Percentiles rank a stretch among this genome's conserved stretches.
These are phyloP conservation scores for Rutpela maculata DNA, from an alignment of 2,888 invertebrate genomes.

Conservation along the genomic window DNA sequence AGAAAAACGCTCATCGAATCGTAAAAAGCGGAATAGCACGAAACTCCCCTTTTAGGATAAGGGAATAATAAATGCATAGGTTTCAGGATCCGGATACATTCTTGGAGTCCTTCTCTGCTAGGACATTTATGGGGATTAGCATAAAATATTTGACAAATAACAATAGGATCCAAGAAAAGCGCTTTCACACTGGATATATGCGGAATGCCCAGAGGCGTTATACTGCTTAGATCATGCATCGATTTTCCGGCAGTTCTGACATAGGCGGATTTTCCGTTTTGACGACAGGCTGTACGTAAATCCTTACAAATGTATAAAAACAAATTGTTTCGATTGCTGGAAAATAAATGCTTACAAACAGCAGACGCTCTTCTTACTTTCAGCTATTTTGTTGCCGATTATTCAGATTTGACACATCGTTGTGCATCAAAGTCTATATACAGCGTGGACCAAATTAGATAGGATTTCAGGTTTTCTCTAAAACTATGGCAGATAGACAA, in stretches of 20 bases:
- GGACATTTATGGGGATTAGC: slow-evolving; percentile 28
- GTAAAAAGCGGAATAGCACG: slow-evolving; percentile 8
- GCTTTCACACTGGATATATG: slow-evolving; percentile 26
- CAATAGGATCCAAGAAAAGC: slow-evolving; percentile 21
- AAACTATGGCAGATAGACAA: too few species aligned
- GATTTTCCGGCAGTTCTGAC: slow-evolving; percentile 12
- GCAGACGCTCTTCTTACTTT: too few species aligned
- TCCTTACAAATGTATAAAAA: slow-evolving; percentile 9
- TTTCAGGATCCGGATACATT: slow-evolving; percentile 19
- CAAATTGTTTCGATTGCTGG: background rate
- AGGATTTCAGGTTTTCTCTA: too few species aligned
- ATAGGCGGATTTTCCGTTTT: slow-evolving; percentile 21
- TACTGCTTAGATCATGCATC: slow-evolving; percentile 24
- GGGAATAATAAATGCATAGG: slow-evolving; percentile 26
- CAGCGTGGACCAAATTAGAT: too few species aligned
- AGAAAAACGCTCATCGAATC: slow-evolving; percentile 15
- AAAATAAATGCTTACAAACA: background rate
- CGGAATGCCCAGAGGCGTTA: slow-evolving; percentile 17
- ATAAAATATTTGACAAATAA: slow-evolving; percentile 31
- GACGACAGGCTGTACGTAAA: background rate
- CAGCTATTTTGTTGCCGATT: too few species aligned
- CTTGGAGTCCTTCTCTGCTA: slow-evolving; percentile 15
- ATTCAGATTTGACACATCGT: too few species aligned
- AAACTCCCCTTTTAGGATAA: background rate
- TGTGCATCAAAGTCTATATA: too few species aligned